These are phyloP conservation scores for Pelvicachromis taeniatus DNA, from an alignment of 2,113 vertebrate species.

Conservation along the genomic window DNA sequence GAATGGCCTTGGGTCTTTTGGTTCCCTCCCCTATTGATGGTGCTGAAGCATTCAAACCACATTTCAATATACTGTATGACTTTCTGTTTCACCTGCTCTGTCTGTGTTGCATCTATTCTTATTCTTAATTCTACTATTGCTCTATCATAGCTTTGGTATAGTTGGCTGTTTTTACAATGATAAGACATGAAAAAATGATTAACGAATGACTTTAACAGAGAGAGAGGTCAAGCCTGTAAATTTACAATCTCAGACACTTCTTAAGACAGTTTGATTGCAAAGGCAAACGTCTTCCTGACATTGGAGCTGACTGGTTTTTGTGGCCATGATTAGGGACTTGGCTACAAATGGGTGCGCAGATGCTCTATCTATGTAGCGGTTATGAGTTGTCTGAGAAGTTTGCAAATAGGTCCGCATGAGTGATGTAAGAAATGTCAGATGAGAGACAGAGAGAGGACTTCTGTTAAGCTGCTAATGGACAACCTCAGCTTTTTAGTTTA, in stretches of 20 bases:
- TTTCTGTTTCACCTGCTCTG: not conserved
- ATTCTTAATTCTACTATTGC: not conserved
- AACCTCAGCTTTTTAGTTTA: not conserved
- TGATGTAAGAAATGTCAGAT: not conserved
- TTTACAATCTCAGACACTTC: not conserved
- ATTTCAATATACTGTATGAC: not conserved
- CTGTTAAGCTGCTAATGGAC: not conserved
- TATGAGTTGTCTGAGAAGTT: not conserved
- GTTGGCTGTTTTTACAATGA: not conserved
- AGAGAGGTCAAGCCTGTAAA: not conserved
- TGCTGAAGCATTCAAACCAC: not conserved
- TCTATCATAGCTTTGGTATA: not conserved
- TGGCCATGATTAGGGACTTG: not conserved
- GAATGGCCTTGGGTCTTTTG: not conserved
- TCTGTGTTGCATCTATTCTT: not conserved
- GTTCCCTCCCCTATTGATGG: not conserved
- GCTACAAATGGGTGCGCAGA: not conserved
- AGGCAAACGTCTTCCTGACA: not conserved
- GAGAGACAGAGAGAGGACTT: not conserved
- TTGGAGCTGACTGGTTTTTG: not conserved
- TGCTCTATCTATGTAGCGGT: not conserved
- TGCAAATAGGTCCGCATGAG: not conserved
- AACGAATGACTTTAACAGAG: slow-evolving; percentile 1
- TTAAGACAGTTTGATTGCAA: not conserved
- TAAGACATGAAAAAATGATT: slow-evolving; percentile 1